Evolutionary conservation across 2,113 vertebrate genomes (phyloP).

Genomic region (Stomatorhinus ivindoensis): DNA sequence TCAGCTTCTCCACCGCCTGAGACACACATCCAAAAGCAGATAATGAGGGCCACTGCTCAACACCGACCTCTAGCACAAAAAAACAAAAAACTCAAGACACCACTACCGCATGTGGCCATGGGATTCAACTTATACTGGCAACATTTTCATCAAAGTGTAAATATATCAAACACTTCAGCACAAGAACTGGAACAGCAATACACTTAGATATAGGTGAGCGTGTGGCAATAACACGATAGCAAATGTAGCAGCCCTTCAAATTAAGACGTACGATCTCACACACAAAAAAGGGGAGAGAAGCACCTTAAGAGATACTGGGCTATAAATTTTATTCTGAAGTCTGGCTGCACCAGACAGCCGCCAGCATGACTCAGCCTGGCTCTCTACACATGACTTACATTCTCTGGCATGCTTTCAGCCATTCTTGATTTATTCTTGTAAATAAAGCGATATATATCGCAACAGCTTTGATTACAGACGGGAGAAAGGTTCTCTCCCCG

Average conservation of each 20-base stretch:
- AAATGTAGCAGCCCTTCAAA: background rate
- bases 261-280: slow-evolving; percentile 6
- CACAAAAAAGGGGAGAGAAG: background rate
- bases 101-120: background rate
- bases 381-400: slow-evolving; percentile 40
- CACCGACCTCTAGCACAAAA: background rate
- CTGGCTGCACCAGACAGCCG: background rate
- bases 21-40: background rate
- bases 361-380: background rate
- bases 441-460: background rate
- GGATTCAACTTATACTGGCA: background rate
- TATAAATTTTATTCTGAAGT: background rate
- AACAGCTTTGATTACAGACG: background rate
- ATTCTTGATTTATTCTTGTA: background rate
- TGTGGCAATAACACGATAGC: background rate
- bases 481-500: background rate
- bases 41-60: background rate
- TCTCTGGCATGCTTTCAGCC: slow-evolving; percentile 8
- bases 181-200: background rate
- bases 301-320: background rate
- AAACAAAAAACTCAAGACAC: background rate
- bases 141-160: background rate
- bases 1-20: slow-evolving; percentile 91
- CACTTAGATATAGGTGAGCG: background rate
- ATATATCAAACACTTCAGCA: background rate